These are phyloP conservation scores for Hoplodrina ambigua DNA, from an alignment of 2,888 invertebrate species.

Conservation along the genomic window DNA sequence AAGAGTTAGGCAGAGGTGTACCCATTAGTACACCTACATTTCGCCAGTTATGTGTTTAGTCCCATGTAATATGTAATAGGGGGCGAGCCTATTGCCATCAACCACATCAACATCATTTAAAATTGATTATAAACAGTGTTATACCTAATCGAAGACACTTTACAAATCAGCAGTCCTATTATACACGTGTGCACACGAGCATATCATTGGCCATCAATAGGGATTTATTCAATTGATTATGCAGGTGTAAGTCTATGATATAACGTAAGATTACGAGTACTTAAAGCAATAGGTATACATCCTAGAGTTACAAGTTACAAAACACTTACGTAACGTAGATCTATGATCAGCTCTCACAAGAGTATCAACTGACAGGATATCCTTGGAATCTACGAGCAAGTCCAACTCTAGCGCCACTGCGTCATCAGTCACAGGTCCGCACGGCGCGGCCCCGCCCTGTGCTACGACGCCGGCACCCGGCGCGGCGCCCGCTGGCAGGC, in stretches of 20 bases:
- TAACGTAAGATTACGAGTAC: background rate
- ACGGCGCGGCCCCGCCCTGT: slow-evolving; percentile 71
- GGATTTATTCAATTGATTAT: slow-evolving; percentile 36
- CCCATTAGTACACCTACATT: too few relatives aligned
- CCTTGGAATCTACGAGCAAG: slow-evolving; percentile 85
- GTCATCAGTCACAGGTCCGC: slow-evolving; percentile 66
- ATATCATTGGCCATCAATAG: slow-evolving; percentile 24
- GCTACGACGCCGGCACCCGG: slow-evolving; percentile 68
- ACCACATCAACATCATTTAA: too few relatives aligned
- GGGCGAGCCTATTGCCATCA: too few relatives aligned
- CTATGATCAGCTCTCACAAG: slow-evolving; percentile 91
- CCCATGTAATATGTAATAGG: too few relatives aligned
- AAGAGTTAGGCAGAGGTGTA: too few relatives aligned
- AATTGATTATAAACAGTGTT: slow-evolving; percentile 35
- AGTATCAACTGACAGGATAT: slow-evolving; percentile 91
- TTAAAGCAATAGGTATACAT: background rate
- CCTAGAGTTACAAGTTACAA: background rate
- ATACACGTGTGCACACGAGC: slow-evolving; percentile 39
- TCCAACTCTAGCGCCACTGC: slow-evolving; percentile 82
- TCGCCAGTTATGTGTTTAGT: too few relatives aligned
- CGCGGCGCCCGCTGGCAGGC: slow-evolving; percentile 44
- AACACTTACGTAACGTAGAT: slow-evolving; percentile 76
- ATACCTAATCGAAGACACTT: slow-evolving; percentile 22
- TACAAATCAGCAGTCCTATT: slow-evolving; percentile 27
- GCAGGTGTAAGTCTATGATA: slow-evolving; percentile 5